Conservation (phyloP, 2,888 invertebrate species). For the Copidosoma aretas region DNA sequence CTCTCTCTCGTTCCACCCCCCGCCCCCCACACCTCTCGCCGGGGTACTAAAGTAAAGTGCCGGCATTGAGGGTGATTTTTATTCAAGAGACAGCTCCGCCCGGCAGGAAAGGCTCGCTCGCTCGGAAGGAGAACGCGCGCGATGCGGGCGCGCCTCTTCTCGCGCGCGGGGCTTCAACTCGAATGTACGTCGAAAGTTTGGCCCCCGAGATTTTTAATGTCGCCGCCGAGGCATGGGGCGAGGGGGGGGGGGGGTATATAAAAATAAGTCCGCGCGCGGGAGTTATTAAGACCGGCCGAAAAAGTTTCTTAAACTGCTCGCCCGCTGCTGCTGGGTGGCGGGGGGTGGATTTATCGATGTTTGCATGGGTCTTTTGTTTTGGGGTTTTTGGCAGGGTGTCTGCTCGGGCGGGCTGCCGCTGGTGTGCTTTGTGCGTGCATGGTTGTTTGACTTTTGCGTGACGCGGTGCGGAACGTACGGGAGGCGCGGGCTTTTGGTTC, state of each 20-base stretch:
- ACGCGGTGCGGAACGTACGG: too few relatives aligned
- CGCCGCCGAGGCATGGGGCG: conserved; percentile 38
- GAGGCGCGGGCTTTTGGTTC: too few relatives aligned
- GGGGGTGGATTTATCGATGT: neutral
- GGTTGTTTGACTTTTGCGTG: too few relatives aligned
- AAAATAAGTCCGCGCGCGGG: conserved; percentile 52
- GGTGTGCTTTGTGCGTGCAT: too few relatives aligned
- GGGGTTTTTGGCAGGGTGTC: too few relatives aligned
- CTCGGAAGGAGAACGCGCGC: conserved; percentile 42
- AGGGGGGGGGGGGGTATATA: conserved; percentile 54
- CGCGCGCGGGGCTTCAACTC: conserved; percentile 58
- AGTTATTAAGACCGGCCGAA: conserved; percentile 53
- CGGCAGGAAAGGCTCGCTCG: conserved; percentile 48
- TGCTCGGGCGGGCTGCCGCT: too few relatives aligned
- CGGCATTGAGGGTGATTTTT: conserved; percentile 57
- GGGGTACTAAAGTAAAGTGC: conserved; percentile 29
- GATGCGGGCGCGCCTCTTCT: conserved; percentile 45
- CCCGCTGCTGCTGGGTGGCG: neutral
- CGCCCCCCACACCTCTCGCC: too few relatives aligned
- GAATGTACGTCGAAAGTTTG: conserved; percentile 60
- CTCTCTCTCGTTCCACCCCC: neutral
- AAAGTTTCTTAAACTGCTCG: conserved; percentile 9
- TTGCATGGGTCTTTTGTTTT: neutral
- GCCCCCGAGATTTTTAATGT: conserved; percentile 58
- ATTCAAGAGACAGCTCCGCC: conserved; percentile 60